Conservation (phyloP, 2,797 vertebrate species). For the Semotilus atromaculatus region DNA sequence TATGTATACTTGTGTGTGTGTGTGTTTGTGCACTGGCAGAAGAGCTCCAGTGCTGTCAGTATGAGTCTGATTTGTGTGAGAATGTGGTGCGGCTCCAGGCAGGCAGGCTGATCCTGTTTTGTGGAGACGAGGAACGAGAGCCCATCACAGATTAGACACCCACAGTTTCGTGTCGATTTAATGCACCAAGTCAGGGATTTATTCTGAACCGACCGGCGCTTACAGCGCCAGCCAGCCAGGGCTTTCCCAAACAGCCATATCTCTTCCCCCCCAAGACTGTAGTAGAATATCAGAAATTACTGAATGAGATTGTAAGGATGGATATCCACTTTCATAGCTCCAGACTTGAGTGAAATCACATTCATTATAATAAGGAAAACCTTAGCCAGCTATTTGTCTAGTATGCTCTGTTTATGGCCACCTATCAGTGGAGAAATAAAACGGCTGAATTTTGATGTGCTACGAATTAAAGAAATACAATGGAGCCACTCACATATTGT, state of each 20-base stretch:
- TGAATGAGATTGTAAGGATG: conserved; percentile 24
- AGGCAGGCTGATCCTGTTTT: conserved; percentile 81
- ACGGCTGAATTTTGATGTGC: background rate
- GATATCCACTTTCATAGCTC: conserved; percentile 10
- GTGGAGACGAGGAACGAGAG: conserved; percentile 77
- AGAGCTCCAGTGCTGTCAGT: conserved; percentile 76
- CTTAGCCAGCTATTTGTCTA: background rate
- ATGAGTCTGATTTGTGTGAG: conserved; percentile 76
- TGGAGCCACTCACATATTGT: background rate
- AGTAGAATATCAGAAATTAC: conserved; percentile 31
- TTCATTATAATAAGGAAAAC: conserved; percentile 11
- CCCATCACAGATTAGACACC: conserved; percentile 83
- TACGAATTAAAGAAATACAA: background rate
- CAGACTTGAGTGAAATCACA: conserved; percentile 5
- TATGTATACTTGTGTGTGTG: conserved; percentile 46
- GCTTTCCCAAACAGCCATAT: conserved; percentile 70
- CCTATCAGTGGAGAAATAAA: conserved; percentile 4
- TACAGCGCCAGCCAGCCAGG: conserved; percentile 64
- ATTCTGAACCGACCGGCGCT: conserved; percentile 68
- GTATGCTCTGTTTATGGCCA: conserved; percentile 1
- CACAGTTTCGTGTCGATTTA: conserved; percentile 82
- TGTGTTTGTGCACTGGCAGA: conserved; percentile 59
- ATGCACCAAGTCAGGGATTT: conserved; percentile 81
- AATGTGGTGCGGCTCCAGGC: conserved; percentile 78
- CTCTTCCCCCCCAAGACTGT: conserved; percentile 51